Evolutionary conservation across 2,797 vertebrate species (phyloP).

Genomic region (Mormyrops attenuatus): DNA sequence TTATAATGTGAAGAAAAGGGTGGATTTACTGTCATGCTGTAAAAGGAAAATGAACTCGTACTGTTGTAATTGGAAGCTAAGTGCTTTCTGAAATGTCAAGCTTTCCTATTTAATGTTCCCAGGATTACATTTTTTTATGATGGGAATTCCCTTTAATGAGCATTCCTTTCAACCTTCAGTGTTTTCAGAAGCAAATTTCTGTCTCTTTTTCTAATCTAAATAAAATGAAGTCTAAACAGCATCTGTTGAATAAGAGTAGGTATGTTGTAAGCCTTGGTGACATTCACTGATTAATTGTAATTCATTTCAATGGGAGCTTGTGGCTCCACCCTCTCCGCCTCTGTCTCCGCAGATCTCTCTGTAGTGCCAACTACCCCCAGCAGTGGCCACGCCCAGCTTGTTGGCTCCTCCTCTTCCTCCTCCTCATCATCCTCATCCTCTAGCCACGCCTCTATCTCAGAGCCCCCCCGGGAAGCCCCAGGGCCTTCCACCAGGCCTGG

Average conservation of each 20-base stretch:
- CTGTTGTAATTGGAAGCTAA: background rate
- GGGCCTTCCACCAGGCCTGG: conserved; percentile 72
- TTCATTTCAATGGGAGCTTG: background rate
- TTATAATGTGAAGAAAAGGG: background rate
- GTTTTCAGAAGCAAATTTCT: background rate
- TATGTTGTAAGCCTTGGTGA: background rate
- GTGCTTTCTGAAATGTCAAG: background rate
- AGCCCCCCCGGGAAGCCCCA: conserved; percentile 78
- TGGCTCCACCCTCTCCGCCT: background rate
- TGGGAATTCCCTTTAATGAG: background rate
- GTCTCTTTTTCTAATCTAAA: background rate
- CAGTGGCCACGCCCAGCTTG: conserved; percentile 72
- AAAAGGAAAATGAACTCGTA: background rate
- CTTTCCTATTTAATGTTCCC: background rate
- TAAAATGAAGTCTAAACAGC: background rate
- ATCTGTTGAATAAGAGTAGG: background rate
- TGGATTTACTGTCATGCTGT: background rate
- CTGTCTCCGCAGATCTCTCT: conserved; percentile 70
- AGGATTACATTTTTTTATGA: background rate
- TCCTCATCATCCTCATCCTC: conserved; percentile 50
- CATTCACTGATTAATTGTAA: background rate
- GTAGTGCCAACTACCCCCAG: conserved; percentile 89
- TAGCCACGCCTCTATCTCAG: conserved; percentile 85
- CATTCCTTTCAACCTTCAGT: background rate
- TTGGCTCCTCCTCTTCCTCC: conserved; percentile 71